Evolutionary conservation across 1,140 invertebrate species (phyloP).

Genomic region (Bombus affinis): DNA sequence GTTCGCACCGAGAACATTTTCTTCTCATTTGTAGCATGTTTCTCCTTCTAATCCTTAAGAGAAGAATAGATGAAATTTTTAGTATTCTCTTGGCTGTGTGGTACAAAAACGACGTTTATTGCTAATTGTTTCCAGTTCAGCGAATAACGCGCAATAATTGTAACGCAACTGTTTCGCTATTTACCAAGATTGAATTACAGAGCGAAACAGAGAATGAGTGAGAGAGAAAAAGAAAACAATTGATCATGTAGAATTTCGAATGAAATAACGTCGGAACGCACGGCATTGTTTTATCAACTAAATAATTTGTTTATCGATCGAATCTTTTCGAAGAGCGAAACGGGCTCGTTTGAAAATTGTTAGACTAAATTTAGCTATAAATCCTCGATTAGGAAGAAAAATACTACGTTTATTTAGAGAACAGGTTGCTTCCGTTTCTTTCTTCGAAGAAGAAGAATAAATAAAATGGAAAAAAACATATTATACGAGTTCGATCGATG

Average conservation of each 20-base stretch:
- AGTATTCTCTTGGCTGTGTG: slow-evolving; percentile 42
- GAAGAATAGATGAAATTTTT: not conserved
- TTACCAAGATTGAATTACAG: slow-evolving; percentile 3
- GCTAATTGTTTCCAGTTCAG: slow-evolving; percentile 39
- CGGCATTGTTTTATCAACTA: not conserved
- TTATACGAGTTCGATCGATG: not conserved
- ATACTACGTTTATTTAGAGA: not conserved
- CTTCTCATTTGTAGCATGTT: slow-evolving; percentile 4
- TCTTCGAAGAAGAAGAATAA: slow-evolving; percentile 2
- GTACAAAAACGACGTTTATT: slow-evolving; percentile 37
- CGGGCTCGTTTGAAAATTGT: slow-evolving; percentile 8
- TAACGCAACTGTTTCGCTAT: slow-evolving; percentile 8
- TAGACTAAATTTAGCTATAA: slow-evolving; percentile 20
- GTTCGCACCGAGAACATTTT: not conserved
- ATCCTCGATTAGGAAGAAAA: not conserved
- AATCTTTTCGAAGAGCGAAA: slow-evolving; percentile 28
- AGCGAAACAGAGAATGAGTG: not conserved
- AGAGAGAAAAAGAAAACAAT: not conserved
- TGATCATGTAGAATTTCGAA: slow-evolving; percentile 3
- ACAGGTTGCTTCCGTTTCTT: slow-evolving; percentile 5
- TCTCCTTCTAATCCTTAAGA: too few species aligned
- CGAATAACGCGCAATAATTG: slow-evolving; percentile 6
- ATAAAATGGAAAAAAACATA: not conserved
- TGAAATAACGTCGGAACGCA: not conserved
- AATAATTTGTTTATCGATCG: slow-evolving; percentile 11